Percentiles rank a stretch among this genome's conserved stretches.
Conservation (phyloP, 2,113 vertebrate species). For the Fregata magnificens region DNA sequence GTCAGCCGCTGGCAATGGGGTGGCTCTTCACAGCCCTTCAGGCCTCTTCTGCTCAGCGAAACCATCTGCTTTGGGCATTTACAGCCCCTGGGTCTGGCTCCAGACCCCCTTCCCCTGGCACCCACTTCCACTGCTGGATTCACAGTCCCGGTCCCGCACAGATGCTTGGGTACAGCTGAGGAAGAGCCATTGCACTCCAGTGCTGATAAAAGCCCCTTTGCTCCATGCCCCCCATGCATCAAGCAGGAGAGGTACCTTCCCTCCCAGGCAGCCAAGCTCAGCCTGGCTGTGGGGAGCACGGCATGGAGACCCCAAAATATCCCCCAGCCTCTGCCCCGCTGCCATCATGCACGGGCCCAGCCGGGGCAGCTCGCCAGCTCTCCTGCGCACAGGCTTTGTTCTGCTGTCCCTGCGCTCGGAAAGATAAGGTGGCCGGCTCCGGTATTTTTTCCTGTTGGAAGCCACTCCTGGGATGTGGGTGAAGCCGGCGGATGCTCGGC, state of each 20-base stretch:
- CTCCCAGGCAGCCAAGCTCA: background rate
- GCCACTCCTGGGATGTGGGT: background rate
- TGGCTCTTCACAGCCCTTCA: background rate
- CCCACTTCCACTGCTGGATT: background rate
- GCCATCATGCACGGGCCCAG: rapidly evolving
- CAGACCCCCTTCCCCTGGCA: background rate
- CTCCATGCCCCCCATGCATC: rapidly evolving
- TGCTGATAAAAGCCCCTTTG: background rate
- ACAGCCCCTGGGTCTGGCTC: background rate
- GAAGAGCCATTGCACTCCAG: background rate
- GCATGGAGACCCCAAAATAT: background rate
- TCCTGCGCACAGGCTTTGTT: background rate
- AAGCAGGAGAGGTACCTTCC: background rate
- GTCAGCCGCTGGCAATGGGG: background rate
- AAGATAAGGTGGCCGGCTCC: background rate
- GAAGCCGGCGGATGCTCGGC: background rate
- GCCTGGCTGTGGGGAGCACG: rapidly evolving
- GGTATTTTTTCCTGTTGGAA: slow-evolving; percentile 58
- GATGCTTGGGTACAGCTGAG: background rate
- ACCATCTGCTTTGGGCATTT: background rate
- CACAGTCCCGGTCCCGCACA: rapidly evolving
- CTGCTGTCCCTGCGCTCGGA: background rate
- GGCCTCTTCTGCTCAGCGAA: background rate
- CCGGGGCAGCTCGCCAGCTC: background rate
- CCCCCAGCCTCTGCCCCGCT: background rate